Conservation (phyloP, 2,797 vertebrate genomes). For the Eulemur coronatus region DNA sequence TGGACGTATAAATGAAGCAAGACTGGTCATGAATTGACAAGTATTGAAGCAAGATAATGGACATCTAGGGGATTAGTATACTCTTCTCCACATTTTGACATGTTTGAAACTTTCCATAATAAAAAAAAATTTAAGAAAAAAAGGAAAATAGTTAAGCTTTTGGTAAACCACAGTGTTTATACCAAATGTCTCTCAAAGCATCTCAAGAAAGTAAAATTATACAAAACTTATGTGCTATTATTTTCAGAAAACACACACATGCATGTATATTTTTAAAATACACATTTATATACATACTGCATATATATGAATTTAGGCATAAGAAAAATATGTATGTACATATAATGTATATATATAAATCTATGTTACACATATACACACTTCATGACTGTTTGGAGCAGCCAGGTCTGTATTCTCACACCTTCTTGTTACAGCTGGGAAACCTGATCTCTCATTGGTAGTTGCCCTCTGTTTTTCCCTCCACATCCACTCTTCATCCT, state of each 20-base stretch:
- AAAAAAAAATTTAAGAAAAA: not conserved
- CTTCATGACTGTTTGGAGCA: not conserved
- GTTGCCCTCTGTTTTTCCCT: not conserved
- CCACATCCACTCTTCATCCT: not conserved
- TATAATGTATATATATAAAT: not conserved
- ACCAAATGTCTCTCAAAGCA: not conserved
- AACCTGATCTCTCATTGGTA: not conserved
- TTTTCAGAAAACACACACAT: slow-evolving; percentile 3
- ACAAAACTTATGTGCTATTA: not conserved
- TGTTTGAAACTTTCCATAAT: slow-evolving; percentile 7
- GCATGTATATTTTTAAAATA: not conserved
- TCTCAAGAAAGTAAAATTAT: not conserved
- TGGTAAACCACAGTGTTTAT: not conserved
- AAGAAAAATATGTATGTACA: not conserved
- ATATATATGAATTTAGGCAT: not conserved
- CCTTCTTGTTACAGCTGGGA: not conserved
- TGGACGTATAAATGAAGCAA: not conserved
- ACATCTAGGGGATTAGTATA: not conserved
- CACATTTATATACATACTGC: not conserved
- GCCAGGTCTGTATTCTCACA: not conserved
- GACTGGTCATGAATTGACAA: not conserved
- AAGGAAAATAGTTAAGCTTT: not conserved
- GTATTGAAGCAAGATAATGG: not conserved
- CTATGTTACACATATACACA: too few species aligned
- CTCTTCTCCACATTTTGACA: not conserved